Evolutionary conservation across 2,113 vertebrate species (phyloP), one percentile per base, ranked within the genome.

Genomic region (Aphyosemion australe): DNA sequence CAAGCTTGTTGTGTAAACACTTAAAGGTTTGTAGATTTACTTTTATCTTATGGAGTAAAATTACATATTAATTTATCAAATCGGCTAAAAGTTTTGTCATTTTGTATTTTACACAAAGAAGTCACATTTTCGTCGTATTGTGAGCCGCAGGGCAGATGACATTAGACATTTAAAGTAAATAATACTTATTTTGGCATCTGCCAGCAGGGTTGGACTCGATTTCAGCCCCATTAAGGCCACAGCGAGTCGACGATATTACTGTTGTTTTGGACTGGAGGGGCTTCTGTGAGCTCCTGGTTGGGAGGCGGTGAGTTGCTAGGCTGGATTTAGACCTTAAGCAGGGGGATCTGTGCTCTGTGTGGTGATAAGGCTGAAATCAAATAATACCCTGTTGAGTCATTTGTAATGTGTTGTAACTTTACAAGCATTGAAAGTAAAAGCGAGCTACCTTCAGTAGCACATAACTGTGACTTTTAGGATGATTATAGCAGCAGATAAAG

Each of bases 311-410:
- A 82, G 84, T 82, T 85, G 83, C 88, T 83, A 84, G 57, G 83
- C 85, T 88, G 74, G 65, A 92, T 90, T 93, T 92, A 90, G 90
- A 79, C 53, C 65, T 74, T 70, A 79, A 86, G 75, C 76, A 57
- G 77, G 76, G 64, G 53, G 63, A 71, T 79, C 59, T 71, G 65
- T 70, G 80, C 76, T 79, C 61, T 65, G 48, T 65, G 48, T 4
- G 65, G 79, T 68, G 84, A 90, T 89, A 83, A 74, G 63, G 46
- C 34, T 60, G 61, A 56, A 60, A 50, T 52, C 9, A 56, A 57
- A 70, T 65, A 60, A 45, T 51, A 21, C 50, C 16, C 47, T 26
- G 34, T 64, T 56, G 13, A 41, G 60, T 69, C 60, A 61, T 66
- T 69, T n/a, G 53, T 47, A 70, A 64, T 47, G 42, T 41, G 2